Percentiles rank a stretch among this genome's conserved stretches.
phyloP scores from a whole-genome alignment of 2,797 vertebrate genomes.

The Acrocephalus scirpaceus region DNA sequence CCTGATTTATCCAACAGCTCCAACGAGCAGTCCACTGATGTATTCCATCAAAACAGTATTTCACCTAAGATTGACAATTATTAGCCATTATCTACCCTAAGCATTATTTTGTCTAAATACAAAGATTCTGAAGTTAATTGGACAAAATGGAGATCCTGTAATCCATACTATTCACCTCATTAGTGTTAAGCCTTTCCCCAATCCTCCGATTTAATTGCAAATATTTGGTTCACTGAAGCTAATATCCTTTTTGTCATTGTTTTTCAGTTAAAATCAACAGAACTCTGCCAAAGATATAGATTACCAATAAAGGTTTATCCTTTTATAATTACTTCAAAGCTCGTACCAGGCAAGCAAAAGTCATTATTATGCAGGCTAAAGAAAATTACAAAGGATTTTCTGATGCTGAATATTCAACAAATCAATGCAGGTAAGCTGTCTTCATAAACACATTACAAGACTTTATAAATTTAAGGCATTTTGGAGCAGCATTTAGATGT shows the following conservation, averaged over 20 bases:
- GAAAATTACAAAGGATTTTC: constrained; percentile 60
- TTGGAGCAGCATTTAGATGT: background rate
- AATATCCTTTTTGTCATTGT: constrained; percentile 71
- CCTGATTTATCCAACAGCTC: background rate
- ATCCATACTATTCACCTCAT: constrained; percentile 70
- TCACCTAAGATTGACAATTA: background rate
- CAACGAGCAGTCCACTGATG: background rate
- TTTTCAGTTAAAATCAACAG: constrained; percentile 74
- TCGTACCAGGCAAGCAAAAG: constrained; percentile 51
- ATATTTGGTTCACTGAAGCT: constrained; percentile 66
- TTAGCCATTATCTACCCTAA: constrained; percentile 37
- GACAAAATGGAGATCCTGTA: constrained; percentile 53
- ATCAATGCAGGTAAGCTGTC: constrained; percentile 16
- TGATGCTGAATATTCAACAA: constrained; percentile 62
- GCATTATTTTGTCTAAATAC: constrained; percentile 53
- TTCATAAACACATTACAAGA: constrained; percentile 7
- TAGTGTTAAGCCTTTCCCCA: constrained; percentile 69
- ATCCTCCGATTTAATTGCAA: constrained; percentile 70
- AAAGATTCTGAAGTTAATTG: constrained; percentile 60
- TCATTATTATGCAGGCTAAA: constrained; percentile 62
- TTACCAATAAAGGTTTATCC: constrained; percentile 74
- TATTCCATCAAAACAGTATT: background rate
- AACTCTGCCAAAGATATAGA: constrained; percentile 68
- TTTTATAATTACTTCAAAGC: constrained; percentile 74
- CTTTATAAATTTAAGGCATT: constrained; percentile 1